A percentile compares a stretch with the other conserved stretches of the same genome.
Evolutionary conservation across 2,797 vertebrate species (phyloP).

Genomic region (Pangasius krempfi): DNA sequence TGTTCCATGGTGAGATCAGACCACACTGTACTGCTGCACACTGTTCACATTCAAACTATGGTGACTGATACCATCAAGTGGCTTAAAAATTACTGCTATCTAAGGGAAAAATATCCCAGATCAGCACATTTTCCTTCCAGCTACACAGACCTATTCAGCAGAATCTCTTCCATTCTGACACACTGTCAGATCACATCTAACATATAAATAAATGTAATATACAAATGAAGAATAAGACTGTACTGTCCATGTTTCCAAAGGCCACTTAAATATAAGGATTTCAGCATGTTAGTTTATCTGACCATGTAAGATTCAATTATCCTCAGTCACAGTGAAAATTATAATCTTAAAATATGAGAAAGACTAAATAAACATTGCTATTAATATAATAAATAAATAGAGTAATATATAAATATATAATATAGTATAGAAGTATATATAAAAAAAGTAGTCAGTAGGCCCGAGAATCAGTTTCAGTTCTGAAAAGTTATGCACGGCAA

Average conservation of each 20-base stretch:
- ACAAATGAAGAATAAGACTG: background rate
- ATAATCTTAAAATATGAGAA: background rate
- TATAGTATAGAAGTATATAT: background rate
- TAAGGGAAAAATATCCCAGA: conserved; percentile 29
- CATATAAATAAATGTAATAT: background rate
- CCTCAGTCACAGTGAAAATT: background rate
- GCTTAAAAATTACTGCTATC: conserved; percentile 32
- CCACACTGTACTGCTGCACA: background rate
- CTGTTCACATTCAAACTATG: conserved; percentile 5
- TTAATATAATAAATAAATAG: background rate
- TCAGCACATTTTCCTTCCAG: conserved; percentile 42
- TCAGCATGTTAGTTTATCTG: background rate
- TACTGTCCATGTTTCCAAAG: background rate
- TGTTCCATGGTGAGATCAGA: conserved; percentile 18
- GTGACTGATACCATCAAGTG: conserved; percentile 9
- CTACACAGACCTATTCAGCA: conserved; percentile 31
- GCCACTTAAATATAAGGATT: background rate
- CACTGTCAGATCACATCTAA: conserved; percentile 1
- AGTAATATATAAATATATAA: background rate
- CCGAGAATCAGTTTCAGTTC: conserved; percentile 48
- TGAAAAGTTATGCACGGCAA: conserved; percentile 35
- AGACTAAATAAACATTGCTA: background rate
- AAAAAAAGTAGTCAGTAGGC: background rate
- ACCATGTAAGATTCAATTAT: background rate
- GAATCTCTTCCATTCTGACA: conserved; percentile 5